A percentile compares a stretch with the other conserved stretches of the same genome.
Evolutionary conservation across 2,888 invertebrate species (phyloP).

Genomic region (Selenia dentaria): DNA sequence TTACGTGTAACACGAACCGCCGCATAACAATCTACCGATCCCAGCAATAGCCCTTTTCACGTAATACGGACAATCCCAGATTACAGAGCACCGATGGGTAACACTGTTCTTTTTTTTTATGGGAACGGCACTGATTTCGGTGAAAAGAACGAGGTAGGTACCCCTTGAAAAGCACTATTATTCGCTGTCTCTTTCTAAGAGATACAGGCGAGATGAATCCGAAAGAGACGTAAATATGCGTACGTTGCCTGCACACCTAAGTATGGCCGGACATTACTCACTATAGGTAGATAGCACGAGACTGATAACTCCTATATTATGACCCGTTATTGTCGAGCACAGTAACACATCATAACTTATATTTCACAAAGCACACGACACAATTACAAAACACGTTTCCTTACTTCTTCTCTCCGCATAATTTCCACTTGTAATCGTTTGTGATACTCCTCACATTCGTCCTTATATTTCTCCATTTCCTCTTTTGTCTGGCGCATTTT

Average conservation of each 20-base stretch:
- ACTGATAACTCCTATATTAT: slow-evolving; percentile 69
- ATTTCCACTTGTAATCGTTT: slow-evolving; percentile 97
- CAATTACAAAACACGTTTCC: slow-evolving; percentile 78
- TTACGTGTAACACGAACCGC: slow-evolving; percentile 74
- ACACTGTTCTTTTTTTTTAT: slow-evolving; percentile 43
- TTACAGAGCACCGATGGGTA: slow-evolving; percentile 37
- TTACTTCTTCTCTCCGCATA: slow-evolving; percentile 99
- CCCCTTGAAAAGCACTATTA: slow-evolving; percentile 62
- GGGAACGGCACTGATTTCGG: slow-evolving; percentile 54
- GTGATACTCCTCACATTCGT: slow-evolving; percentile 98
- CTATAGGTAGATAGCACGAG: slow-evolving; percentile 79
- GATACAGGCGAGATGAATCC: slow-evolving; percentile 56
- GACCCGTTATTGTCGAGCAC: slow-evolving; percentile 52
- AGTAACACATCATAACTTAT: slow-evolving; percentile 49
- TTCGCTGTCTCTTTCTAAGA: slow-evolving; percentile 66
- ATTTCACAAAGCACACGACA: slow-evolving; percentile 65
- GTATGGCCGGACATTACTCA: slow-evolving; percentile 85
- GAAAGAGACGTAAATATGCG: slow-evolving; percentile 81
- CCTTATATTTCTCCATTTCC: slow-evolving; percentile 99
- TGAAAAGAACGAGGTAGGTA: slow-evolving; percentile 56
- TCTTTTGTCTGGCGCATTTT: slow-evolving; percentile 99
- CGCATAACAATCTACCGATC: slow-evolving; percentile 50
- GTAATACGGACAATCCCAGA: slow-evolving; percentile 40
- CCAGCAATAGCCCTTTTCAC: slow-evolving; percentile 46
- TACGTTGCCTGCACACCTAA: slow-evolving; percentile 83